These are phyloP conservation scores for Latrodectus hesperus DNA, from an alignment of 2,888 invertebrate species.

Conservation along the genomic window DNA sequence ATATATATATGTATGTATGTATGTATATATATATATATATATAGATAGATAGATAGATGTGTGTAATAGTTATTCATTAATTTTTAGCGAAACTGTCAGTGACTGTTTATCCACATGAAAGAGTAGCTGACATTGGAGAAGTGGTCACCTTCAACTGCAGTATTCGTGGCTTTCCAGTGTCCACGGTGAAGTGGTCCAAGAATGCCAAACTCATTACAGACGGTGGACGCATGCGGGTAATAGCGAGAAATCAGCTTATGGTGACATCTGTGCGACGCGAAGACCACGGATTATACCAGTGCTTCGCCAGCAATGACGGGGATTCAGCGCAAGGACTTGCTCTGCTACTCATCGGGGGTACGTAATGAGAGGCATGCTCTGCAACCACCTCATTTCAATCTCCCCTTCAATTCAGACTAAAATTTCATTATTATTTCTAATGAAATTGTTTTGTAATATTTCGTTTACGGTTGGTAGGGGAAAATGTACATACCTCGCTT, in stretches of 20 bases:
- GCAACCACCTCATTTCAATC: no score
- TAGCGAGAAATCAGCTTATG: constrained; percentile 58
- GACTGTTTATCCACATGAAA: constrained; percentile 35
- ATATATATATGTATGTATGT: no score
- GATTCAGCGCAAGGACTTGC: constrained; percentile 59
- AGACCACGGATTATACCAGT: constrained; percentile 62
- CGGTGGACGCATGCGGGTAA: constrained; percentile 26
- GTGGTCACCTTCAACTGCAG: constrained; percentile 62
- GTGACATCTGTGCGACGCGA: constrained; percentile 51
- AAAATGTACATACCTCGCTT: no score
- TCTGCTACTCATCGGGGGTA: constrained; percentile 56
- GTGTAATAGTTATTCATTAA: not conserved
- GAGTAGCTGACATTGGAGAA: constrained; percentile 58
- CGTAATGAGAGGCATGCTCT: not conserved
- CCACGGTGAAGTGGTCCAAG: constrained; percentile 48
- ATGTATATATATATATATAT: no score
- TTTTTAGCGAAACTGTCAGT: constrained; percentile 51
- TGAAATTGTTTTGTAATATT: no score
- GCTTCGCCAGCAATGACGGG: constrained; percentile 52
- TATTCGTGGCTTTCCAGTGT: constrained; percentile 54
- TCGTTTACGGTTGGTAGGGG: no score
- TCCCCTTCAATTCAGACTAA: no score
- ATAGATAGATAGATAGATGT: no score
- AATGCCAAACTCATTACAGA: constrained; percentile 37
- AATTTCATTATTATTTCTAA: no score